phyloP scores from a whole-genome alignment of 2,113 vertebrate genomes.

The Malurus elegans region DNA sequence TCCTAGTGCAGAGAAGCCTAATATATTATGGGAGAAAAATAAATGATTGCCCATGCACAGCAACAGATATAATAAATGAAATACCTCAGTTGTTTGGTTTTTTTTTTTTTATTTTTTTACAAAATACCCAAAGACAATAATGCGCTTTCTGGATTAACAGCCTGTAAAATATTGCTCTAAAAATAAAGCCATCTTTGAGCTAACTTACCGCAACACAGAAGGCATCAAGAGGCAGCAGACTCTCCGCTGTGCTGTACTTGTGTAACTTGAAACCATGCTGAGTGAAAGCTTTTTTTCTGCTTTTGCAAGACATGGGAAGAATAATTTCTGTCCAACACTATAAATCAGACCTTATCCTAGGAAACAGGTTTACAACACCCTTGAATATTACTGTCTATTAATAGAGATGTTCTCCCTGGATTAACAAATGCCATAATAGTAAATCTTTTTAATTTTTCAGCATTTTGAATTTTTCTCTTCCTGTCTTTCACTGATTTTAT shows the following conservation, averaged over 20 bases:
- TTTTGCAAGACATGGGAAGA: neutral
- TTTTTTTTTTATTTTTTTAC: slow-evolving; percentile 28
- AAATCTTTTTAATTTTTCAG: neutral
- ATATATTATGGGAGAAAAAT: neutral
- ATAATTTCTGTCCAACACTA: neutral
- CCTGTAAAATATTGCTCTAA: slow-evolving; percentile 25
- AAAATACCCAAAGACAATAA: slow-evolving; percentile 36
- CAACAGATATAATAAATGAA: slow-evolving; percentile 17
- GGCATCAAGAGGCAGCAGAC: neutral
- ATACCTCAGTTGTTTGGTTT: slow-evolving; percentile 7
- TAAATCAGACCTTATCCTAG: slow-evolving; percentile 11
- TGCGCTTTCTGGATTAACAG: slow-evolving; percentile 45
- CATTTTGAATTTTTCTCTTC: neutral
- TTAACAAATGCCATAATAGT: neutral
- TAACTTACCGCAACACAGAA: slow-evolving; percentile 6
- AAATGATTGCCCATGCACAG: neutral
- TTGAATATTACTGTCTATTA: neutral
- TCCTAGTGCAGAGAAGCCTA: neutral
- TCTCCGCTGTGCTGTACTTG: neutral
- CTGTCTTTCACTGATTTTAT: neutral
- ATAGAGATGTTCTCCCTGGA: neutral
- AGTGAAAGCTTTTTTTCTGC: neutral
- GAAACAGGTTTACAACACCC: neutral
- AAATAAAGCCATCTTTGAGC: slow-evolving; percentile 25
- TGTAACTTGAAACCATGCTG: slow-evolving; percentile 15